phyloP scores from a whole-genome alignment of 2,113 vertebrate species.

The Nicator chloris region DNA sequence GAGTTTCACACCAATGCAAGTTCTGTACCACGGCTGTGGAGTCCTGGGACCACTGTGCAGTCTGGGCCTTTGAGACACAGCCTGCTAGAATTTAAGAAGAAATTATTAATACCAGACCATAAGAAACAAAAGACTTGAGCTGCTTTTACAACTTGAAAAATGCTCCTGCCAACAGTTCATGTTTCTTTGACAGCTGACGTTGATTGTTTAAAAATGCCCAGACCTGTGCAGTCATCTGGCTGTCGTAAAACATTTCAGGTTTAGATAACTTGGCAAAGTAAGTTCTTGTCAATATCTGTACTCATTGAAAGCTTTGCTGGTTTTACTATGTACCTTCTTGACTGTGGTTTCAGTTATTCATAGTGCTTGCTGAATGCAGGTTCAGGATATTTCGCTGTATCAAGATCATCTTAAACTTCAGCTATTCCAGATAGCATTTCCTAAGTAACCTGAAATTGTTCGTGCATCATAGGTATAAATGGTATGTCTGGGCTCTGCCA shows the following conservation, averaged over 20 bases:
- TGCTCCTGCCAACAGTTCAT: fast-evolving
- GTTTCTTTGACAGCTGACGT: not conserved
- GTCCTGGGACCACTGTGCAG: not conserved
- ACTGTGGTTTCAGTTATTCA: not conserved
- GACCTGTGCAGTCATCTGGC: not conserved
- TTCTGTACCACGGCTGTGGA: fast-evolving
- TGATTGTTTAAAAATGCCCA: not conserved
- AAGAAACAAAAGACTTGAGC: not conserved
- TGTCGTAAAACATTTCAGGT: not conserved
- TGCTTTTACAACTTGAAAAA: not conserved
- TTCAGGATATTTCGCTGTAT: not conserved
- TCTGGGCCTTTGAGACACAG: not conserved
- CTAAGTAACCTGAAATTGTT: not conserved
- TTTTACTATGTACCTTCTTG: not conserved
- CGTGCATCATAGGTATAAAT: not conserved
- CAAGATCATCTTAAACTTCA: not conserved
- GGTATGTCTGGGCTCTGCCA: not conserved
- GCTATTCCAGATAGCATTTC: not conserved
- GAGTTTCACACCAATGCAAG: not conserved
- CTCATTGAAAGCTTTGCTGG: not conserved
- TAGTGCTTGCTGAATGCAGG: not conserved
- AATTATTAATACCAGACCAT: not conserved
- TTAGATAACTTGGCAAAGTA: not conserved
- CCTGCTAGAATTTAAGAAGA: fast-evolving
- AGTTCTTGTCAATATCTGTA: not conserved